phyloP scores from a whole-genome alignment of 2,888 invertebrate species.

The Lobophora halterata region DNA sequence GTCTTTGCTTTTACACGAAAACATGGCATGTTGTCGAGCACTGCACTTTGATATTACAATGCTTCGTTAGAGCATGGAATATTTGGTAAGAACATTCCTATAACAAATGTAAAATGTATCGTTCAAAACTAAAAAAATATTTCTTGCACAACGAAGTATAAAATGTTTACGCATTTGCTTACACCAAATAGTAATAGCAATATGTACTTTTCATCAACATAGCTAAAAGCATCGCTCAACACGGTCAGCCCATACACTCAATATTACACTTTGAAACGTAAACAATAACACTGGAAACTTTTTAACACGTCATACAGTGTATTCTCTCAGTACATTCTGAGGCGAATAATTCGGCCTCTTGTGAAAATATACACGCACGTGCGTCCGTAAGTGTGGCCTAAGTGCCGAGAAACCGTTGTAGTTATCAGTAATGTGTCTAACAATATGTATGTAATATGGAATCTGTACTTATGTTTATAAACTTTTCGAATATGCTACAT shows the following conservation, averaged over 20 bases:
- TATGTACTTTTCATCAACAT: constrained; percentile 43
- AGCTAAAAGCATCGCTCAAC: constrained; percentile 72
- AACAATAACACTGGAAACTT: constrained; percentile 77
- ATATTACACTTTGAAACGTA: constrained; percentile 65
- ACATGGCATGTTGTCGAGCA: constrained; percentile 43
- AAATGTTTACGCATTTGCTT: constrained; percentile 12
- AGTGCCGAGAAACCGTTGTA: constrained; percentile 39
- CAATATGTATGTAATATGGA: background rate
- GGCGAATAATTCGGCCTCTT: constrained; percentile 74
- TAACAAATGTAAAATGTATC: no score
- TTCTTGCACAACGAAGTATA: constrained; percentile 6
- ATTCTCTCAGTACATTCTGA: constrained; percentile 35
- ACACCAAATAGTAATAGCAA: constrained; percentile 27
- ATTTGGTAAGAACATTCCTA: no score
- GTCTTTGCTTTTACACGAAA: constrained; percentile 52
- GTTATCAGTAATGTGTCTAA: no score
- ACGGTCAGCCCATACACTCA: constrained; percentile 58
- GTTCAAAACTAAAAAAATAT: no score
- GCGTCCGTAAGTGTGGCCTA: constrained; percentile 47
- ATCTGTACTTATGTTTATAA: background rate
- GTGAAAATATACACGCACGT: constrained; percentile 73
- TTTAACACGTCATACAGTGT: constrained; percentile 68
- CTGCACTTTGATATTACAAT: constrained; percentile 24
- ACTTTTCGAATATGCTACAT: background rate
- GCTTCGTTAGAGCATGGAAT: no score